Base-by-base conservation (phyloP, 1,140 invertebrate species). In the Hesperophylax magnus region DNA sequence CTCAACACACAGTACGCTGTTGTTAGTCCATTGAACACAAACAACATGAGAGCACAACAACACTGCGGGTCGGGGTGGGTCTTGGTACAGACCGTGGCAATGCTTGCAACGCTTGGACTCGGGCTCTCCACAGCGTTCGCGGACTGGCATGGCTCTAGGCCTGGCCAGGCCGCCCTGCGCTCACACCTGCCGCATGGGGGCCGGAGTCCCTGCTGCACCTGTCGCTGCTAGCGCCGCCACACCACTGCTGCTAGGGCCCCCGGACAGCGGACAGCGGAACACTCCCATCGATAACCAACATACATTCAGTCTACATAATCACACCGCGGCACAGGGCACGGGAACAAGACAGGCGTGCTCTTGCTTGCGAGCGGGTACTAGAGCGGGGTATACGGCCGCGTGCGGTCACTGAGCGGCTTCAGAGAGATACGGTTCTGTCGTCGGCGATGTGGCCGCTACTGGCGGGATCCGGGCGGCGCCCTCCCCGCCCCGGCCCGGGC, bases 61-160 rank as follows among this genome's bases (percentile, higher is more conserved):
- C 61, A 24, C 15, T 18, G 7, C 18, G 61, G 11, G 61, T 22
- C 61, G 61, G 24, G 61, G n/a, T 6, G 61, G 24, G 61, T 24
- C 18, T 3, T 8, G 39, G n/a, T 52, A 78, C 87, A 85, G 89
- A 90, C 89, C 89, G 89, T 90, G 88, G 88, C 89, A 90, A 84
- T 90, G 89, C 85, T 87, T 89, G 89, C 89, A 90, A 88, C 89
- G 89, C 85, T 90, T 90, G 84, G 89, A 87, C 88, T 90, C 87
- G 84, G 89, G 89, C 85, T 88, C 87, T 86, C 87, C 87, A 87
- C 86, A 86, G 31, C 81, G 81, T 67, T 82, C 77, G 24, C 83
- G 63, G 60, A 82, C 83, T 67, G 80, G 81, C 83, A 82, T 82
- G 63, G 60, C 63, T 63, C 52, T 75, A 24, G 67, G 61, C 77